phyloP scores from a whole-genome alignment of 2,113 vertebrate species.

The Mastomys natalensis region DNA sequence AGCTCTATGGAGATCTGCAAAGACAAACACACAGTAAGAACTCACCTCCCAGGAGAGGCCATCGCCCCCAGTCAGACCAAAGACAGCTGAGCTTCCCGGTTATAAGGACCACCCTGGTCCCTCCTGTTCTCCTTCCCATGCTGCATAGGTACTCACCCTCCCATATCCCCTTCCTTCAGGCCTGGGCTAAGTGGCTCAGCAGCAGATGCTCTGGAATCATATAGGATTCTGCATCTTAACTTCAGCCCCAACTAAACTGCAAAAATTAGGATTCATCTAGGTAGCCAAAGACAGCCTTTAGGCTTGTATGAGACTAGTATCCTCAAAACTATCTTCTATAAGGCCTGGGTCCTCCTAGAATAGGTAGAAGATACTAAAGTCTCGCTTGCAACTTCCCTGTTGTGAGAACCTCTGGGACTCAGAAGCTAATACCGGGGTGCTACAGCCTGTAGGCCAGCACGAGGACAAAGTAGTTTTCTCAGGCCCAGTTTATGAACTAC shows the following conservation, averaged over 20 bases:
- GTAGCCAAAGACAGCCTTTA: slow-evolving; percentile 18
- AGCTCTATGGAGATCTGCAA: slow-evolving; percentile 87
- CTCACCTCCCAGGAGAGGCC: neutral
- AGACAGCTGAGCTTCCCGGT: neutral
- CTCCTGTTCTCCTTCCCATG: neutral
- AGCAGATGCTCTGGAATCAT: neutral
- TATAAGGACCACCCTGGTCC: too few species aligned
- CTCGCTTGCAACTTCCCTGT: neutral
- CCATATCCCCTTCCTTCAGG: neutral
- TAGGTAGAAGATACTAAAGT: neutral
- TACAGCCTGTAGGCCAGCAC: neutral
- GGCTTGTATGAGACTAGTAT: neutral
- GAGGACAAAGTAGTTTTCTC: neutral
- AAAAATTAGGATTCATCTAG: neutral
- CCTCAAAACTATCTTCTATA: neutral
- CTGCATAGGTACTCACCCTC: neutral
- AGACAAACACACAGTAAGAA: slow-evolving; percentile 12
- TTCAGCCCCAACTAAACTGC: neutral
- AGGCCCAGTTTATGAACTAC: neutral
- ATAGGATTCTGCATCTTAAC: neutral
- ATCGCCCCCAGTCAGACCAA: neutral
- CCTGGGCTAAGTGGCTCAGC: neutral
- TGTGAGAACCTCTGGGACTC: neutral
- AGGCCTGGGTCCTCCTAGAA: neutral
- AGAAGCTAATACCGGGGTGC: neutral